A percentile compares a stretch with the other conserved stretches of the same genome.
phyloP scores from a whole-genome alignment of 2,113 vertebrate genomes.

The Odocoileus hemionus region DNA sequence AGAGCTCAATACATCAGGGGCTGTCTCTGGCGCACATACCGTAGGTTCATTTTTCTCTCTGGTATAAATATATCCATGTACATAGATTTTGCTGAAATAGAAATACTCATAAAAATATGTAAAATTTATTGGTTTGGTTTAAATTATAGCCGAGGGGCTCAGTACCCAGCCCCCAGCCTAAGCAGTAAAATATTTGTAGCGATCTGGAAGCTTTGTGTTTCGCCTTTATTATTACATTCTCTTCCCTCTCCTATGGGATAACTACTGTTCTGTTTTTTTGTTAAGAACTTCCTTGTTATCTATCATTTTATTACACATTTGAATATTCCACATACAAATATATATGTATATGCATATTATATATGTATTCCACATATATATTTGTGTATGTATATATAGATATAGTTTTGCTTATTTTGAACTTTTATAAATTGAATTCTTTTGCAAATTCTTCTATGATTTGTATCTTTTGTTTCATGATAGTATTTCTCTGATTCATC shows the following conservation, averaged over 20 bases:
- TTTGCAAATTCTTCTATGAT: background rate
- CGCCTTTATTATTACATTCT: background rate
- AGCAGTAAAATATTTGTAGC: background rate
- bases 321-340: background rate
- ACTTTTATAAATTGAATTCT: background rate
- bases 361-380: background rate
- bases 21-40: background rate
- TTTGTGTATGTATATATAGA: background rate
- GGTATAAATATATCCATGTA: background rate
- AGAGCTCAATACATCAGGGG: background rate
- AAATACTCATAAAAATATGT: background rate
- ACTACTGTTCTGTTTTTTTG: background rate
- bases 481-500: background rate
- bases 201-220: background rate
- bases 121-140: background rate
- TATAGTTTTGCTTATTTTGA: background rate
- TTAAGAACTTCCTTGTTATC: background rate
- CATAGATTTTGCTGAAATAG: background rate
- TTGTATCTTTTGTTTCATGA: background rate
- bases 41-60: background rate
- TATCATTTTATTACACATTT: background rate
- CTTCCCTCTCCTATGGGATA: background rate
- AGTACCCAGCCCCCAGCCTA: background rate
- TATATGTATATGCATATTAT: background rate
- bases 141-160: background rate